Evolutionary conservation across 2,888 invertebrate genomes (phyloP), one percentile per base, ranked within the genome.

Genomic region (Drosophila niveifrons): DNA sequence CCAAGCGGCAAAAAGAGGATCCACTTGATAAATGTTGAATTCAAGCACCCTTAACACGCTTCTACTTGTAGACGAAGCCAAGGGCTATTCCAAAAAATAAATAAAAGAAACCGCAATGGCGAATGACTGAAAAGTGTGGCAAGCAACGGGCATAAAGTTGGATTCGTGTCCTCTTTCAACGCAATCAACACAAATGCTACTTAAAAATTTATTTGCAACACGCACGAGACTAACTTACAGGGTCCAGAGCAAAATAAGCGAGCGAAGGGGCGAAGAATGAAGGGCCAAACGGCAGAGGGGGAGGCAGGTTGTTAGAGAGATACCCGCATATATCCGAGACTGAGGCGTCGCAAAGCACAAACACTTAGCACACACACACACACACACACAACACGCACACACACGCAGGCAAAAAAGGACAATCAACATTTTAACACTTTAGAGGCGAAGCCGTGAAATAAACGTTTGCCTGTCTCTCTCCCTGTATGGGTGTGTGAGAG

Each of bases 151-250:
- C 64, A 75, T 69, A 66, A 75, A 70, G 63, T 76, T 76, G 75
- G 43, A 76, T 72, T 76, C 70, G 80, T 88, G 77, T 88, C 84
- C 88, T 73, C 79, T 78, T 89, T 87, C 84, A 87, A 83, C 75
- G 89, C 85, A 87, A 89, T 89, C 85, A 85, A 89, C 82, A 81
- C 88, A 87, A 89, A 85, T 87, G 89, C 85, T 89, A 85, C 89
- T 85, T 89, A 89, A 89, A 89, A 85, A 89, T 85, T 85, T 85
- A 85, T 85, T 85, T 85, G 89, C 88, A 61, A 84, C 82, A 87
- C 82, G 84, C 82, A 89, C 80, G 79, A 80, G 75, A 80, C 80
- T 53, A 66, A 71, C 75, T 67, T 47, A 52, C 46, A 43, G 46
- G 17, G 50, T 47, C 47, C 41, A 34, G 29, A 18, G n/a, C n/a